Evolutionary conservation across 2,888 invertebrate genomes (phyloP), one percentile per base, ranked within the genome.

Genomic region (Trissolcus brochymenae): DNA sequence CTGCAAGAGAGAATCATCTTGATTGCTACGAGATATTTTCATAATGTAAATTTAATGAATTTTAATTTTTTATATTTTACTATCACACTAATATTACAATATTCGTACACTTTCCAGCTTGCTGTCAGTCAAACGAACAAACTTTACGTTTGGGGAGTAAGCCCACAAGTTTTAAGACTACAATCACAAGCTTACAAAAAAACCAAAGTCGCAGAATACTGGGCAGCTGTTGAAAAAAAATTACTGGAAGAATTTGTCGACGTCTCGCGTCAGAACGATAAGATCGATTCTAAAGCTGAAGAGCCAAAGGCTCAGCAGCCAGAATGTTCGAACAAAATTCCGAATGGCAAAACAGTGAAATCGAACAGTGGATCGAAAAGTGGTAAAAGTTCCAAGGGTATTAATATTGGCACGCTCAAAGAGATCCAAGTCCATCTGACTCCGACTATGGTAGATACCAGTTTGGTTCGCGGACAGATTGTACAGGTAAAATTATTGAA

Each of bases 111-210:
- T 17, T 74, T 64, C 53, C 25, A 75, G 68, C 67, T 74, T 46
- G 67, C 67, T 16, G 61, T 67, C 0, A 68, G 74, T 41, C 56
- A 62, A 13, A 62, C 62, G 66, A 93, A 94, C 85, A 91, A 91
- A 81, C 90, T 95, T 59, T 94, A 92, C 85, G 91, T 91, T 0
- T 95, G 95, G 95, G 95, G 95, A 2, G 92, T 93, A 51, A 95
- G 94, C 84, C 95, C 95, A 0, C 94, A 94, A 87, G 93, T 93
- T 72, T 89, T 95, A 6, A 91, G 94, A 56, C 87, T 93, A 21
- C 92, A 93, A 67, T 93, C 93, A 76, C 93, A 93, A 85, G 91
- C 92, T 3, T 91, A 92, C 83, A 91, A 92, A 61, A 90, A 92
- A 68, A 90, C 91, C 4, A 91, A 92, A 80, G 89, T 91, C 50